phyloP scores from a whole-genome alignment of 2,888 invertebrate species.

The Acronicta alni region DNA sequence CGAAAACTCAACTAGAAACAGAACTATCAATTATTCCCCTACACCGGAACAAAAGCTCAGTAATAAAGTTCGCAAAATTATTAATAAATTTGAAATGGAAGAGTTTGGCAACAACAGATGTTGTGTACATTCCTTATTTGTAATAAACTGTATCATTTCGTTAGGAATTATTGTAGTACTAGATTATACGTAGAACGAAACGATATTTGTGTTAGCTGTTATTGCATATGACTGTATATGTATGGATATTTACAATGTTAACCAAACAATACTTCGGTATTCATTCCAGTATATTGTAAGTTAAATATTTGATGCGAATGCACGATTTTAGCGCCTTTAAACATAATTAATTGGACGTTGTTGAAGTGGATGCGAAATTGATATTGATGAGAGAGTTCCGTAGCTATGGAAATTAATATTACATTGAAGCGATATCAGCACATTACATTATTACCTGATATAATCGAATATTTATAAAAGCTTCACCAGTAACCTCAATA shows the following conservation, averaged over 20 bases:
- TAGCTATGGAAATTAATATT: conserved; percentile 68
- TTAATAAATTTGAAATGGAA: conserved; percentile 73
- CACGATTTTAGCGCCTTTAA: conserved; percentile 60
- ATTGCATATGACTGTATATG: conserved; percentile 23
- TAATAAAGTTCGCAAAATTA: conserved; percentile 82
- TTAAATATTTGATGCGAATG: conserved; percentile 42
- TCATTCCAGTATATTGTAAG: conserved; percentile 54
- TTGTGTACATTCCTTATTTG: conserved; percentile 35
- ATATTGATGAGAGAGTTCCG: conserved; percentile 82
- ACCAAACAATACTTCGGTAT: conserved; percentile 45
- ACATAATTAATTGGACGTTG: conserved; percentile 75
- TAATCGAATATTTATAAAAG: conserved; percentile 50
- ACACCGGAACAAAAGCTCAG: conserved; percentile 77
- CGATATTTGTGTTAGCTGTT: conserved; percentile 35
- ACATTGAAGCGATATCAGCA: conserved; percentile 54
- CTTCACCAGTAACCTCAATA: conserved; percentile 22
- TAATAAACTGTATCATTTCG: conserved; percentile 32
- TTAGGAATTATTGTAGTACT: conserved; percentile 51
- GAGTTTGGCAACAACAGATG: conserved; percentile 61
- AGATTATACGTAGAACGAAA: conserved; percentile 57
- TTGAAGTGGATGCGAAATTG: conserved; percentile 77
- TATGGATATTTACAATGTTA: conserved; percentile 47
- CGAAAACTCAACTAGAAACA: conserved; percentile 70
- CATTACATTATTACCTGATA: conserved; percentile 50
- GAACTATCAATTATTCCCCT: conserved; percentile 62